Base-by-base conservation (phyloP, 2,113 vertebrate species). In the Suricata suricatta region DNA sequence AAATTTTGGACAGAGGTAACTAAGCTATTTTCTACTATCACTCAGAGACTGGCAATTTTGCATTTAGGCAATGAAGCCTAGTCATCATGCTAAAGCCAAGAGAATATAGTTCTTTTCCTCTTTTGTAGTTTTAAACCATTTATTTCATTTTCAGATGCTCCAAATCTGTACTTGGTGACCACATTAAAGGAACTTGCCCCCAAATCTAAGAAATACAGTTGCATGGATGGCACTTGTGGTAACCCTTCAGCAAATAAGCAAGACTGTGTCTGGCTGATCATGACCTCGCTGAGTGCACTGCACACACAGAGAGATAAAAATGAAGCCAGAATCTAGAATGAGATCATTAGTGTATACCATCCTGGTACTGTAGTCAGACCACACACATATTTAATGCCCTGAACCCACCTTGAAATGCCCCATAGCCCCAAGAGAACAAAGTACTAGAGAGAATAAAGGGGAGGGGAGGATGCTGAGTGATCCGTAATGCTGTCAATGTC, bases 391-490 rank as follows among this genome's bases (percentile, higher is more conserved):
- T 96, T 91, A 95, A 89, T 95, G 79, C 41, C 89, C 57, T 38
- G 63, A 95, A 35, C 77, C 85, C 85, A 91, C 94, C 96, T 92
- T 96, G 94, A 97, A 93, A 96, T 96, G 95, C 77, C 79, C 97
- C 96, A 94, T 85, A 63, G 77, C n/a, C 82, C 35, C 94, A 71
- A 81, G 93, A 76, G 97, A 88, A 97, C n/a, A 94, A 97, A 94
- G 77, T 76, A 35, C 44, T 41, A 85, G 74, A 74, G 80, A 83
- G 97, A 72, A 81, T 41, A 90, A 79, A 84, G 84, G 92, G 90
- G 33, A 81, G 85, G 60, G 60, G 84, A 79, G 15, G 81, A 47
- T 57, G 66, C 88, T 19, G 68, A 96, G 72, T 86, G 80, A 97
- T 97, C 52, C 80, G 47, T 54, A 91, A 87, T 88, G 64, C 90